Evolutionary conservation across 2,888 invertebrate genomes (phyloP), one percentile per base, ranked within the genome.

Genomic region (Eristalis tenax): DNA sequence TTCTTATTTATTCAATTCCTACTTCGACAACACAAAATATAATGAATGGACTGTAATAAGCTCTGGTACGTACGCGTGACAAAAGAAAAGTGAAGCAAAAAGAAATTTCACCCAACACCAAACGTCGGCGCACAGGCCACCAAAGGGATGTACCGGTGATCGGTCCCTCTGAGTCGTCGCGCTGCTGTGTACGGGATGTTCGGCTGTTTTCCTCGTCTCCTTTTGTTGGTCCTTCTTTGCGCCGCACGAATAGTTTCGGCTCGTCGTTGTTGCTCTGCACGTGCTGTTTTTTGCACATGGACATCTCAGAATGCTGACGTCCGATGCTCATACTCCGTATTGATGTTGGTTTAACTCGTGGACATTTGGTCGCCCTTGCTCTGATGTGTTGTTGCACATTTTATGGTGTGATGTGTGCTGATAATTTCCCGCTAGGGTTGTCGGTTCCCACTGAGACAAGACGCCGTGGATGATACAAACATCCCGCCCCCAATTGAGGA

Each of bases 401-500:
- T 59, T 26, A 15, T 59, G 59, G 59, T 59, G 59, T 26, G 59
- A 59, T 59, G 13, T 59, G 59, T 5, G 59, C 32, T n/a, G 32
- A 28, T 18, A n/a, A 63, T 32, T 32, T 35, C 63, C 32, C 32
- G 28, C n/a, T 32, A 63, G n/a, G 28, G 32, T 63, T 28, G 28
- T 28, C 28, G 11, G 18, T 32, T 63, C 32, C 13, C 8, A 10
- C 32, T 61, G 32, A 35, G 43, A 43, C 43, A 43, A 43, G n/a
- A 15, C 43, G 43, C 43, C 43, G 43, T 43, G 43, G n/a, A 43
- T 59, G 59, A 28, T 61, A 32, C 15, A 28, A 64, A 64, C 64
- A 64, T 38, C 68, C 40, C 71, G 26, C 71, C 71, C 61, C 71
- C 70, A 71, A 73, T 73, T 73, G 18, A 71, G 40, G 71, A 28